phyloP scores from a whole-genome alignment of 1,140 invertebrate genomes.

The Solenopsis fugax region DNA sequence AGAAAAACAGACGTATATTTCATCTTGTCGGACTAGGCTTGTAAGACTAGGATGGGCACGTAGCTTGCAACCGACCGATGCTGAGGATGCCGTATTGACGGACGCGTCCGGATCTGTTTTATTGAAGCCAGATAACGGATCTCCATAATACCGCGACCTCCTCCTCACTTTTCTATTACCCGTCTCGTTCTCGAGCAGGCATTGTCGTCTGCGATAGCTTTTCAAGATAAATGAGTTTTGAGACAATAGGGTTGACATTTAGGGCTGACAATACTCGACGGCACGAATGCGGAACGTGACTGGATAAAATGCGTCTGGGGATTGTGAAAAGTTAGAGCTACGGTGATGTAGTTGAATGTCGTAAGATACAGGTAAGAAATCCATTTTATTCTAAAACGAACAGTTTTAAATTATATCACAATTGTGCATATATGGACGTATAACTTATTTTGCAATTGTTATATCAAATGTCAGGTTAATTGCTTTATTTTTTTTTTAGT shows the following conservation, averaged over 20 bases:
- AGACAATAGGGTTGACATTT: slow-evolving; percentile 70
- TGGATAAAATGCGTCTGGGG: slow-evolving; percentile 32
- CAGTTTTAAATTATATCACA: not conserved
- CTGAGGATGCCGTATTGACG: slow-evolving; percentile 59
- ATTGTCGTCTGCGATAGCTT: slow-evolving; percentile 65
- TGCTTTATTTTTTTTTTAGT: not conserved
- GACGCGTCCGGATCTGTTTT: slow-evolving; percentile 59
- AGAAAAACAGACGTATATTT: not conserved
- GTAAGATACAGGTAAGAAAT: slow-evolving; percentile 33
- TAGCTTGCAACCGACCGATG: slow-evolving; percentile 38
- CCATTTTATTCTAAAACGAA: not conserved
- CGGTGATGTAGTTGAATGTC: slow-evolving; percentile 1
- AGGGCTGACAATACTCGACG: slow-evolving; percentile 60
- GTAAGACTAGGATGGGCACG: not conserved
- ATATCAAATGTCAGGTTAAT: not conserved
- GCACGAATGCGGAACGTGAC: slow-evolving; percentile 35
- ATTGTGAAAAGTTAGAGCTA: slow-evolving; percentile 26
- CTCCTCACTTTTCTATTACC: slow-evolving; percentile 62
- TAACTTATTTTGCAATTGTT: slow-evolving; percentile 28
- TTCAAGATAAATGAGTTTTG: slow-evolving; percentile 71
- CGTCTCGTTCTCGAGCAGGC: slow-evolving; percentile 60
- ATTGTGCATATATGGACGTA: not conserved
- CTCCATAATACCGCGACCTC: slow-evolving; percentile 58
- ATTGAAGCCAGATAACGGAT: slow-evolving; percentile 50
- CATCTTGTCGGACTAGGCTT: slow-evolving; percentile 23